A percentile compares a stretch with the other conserved stretches of the same genome.
These are phyloP conservation scores for Cuniculus paca DNA, from an alignment of 2,797 vertebrate genomes.

Conservation along the genomic window DNA sequence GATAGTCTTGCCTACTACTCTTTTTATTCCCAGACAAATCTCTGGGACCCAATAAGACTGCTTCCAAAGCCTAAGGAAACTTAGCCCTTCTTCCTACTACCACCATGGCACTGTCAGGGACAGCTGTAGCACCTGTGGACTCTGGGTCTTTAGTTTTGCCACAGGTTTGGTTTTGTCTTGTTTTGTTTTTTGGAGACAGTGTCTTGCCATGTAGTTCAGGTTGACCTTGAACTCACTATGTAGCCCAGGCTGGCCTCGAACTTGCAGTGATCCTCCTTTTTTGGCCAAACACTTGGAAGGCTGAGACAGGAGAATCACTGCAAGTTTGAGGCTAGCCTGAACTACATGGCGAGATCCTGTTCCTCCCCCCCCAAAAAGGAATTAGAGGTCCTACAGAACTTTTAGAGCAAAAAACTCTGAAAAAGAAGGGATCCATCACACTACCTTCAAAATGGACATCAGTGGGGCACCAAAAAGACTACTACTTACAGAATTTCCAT, in stretches of 20 bases:
- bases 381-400: conserved; percentile 23
- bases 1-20: conserved; percentile 16
- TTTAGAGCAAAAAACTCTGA: background rate
- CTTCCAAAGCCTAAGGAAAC: conserved; percentile 1
- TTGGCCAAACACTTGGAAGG: background rate
- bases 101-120: background rate
- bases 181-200: background rate
- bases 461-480: background rate
- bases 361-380: background rate
- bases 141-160: conserved; percentile 21
- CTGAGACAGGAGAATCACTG: background rate
- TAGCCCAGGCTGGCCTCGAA: too few species aligned
- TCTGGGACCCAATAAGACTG: background rate
- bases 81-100: background rate
- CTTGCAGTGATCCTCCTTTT: too few species aligned
- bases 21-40: conserved; percentile 45
- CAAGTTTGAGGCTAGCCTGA: background rate
- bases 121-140: background rate
- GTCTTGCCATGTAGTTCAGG: background rate
- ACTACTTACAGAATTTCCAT: background rate
- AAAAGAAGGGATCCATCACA: background rate
- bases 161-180: background rate
- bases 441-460: conserved; percentile 41
- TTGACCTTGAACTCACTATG: background rate
- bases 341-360: background rate